Base-by-base conservation (phyloP, 2,113 vertebrate species). In the Sus scrofa region DNA sequence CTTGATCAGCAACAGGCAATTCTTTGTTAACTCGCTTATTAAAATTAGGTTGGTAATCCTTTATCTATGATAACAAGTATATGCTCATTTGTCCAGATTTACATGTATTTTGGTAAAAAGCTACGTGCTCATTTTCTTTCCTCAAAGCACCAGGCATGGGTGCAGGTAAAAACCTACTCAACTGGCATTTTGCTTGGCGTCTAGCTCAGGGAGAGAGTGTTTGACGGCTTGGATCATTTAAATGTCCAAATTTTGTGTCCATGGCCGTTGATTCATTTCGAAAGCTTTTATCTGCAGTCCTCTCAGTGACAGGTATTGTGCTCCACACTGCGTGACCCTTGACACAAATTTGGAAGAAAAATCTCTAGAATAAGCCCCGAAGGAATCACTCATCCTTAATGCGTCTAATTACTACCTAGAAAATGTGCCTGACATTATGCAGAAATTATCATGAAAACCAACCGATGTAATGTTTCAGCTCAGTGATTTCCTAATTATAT, bases 291-390 rank as follows among this genome's bases (percentile, higher is more conserved):
- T 96, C 81, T 63, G 2, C 39, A 1, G 0, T n/a, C 39, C 92
- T 84, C 65, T 92, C 44, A 30, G 90, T 87, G 81, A 56, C 85
- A 62, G 30, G 65, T 94, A 86, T 68, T 56, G 30, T 54, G 54
- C 60, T 75, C 88, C 54, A 56, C 7, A 39, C 37, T 37, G 39
- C 54, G 32, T 91, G 88, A 96, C 90, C 96, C 63, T 89, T 97
- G 97, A 97, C 87, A 94, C 93, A 85, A 91, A 96, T 96, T 95
- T 56, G 56, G 84, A 83, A 84, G 81, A 54, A 88, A 82, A 70
- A 63, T 79, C 86, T 96, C 73, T 73, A 82, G 87, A 91, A 82
- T 82, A 83, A 95, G 67, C 39, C 87, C 85, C 8, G 0, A 58
- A 93, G 94, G 85, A 75, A 92, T 86, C 81, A 65, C 78, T 93